Base-by-base conservation (phyloP, 2,113 vertebrate species). In the Thinocorus orbignyianus region DNA sequence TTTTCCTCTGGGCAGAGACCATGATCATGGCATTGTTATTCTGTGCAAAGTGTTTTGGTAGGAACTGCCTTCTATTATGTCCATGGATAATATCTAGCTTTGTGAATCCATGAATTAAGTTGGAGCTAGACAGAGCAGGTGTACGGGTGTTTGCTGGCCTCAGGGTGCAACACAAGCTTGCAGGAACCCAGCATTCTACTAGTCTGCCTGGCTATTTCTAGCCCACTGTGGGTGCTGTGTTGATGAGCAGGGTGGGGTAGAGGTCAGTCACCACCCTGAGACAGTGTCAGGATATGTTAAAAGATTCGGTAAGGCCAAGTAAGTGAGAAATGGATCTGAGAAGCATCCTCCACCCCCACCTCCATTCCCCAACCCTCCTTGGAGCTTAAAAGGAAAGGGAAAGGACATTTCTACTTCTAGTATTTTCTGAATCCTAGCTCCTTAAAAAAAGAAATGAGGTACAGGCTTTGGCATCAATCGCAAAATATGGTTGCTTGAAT, bases 161-260 rank as follows among this genome's bases (percentile, higher is more conserved):
- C 58, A 65, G 25, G 8, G 8, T 37, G 8, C 92, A 10, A 60
- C 4, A 44, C 28, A 62, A 65, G 1, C 4, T 9, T 55, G 10
- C 25, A 89, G 44, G 44, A 86, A 51, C 25, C 13, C 23, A 55
- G 2, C 0, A 0, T 64, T 26, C 14, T 39, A 9, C 18, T 87
- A 16, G 9, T 35, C 37, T 10, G 17, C 5, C 11, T 15, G 11
- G 8, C 6, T 73, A 5, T 68, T 81, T 70, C 46, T 41, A 87
- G 60, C 41, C 51, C n/a, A 13, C 13, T 3, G 0, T 18, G 28
- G 10, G 10, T 64, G 51, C 35, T 4, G 14, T 0, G 0, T 8
- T 71, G 61, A 51, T 44, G 17, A n/a, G 1, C 16, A 11, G 1
- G 2, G 15, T 58, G 37, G 19, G 7, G 20, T 4, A 51, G 10